Base-by-base conservation (phyloP, 2,888 invertebrate genomes). In the Heterodera filipjevi region DNA sequence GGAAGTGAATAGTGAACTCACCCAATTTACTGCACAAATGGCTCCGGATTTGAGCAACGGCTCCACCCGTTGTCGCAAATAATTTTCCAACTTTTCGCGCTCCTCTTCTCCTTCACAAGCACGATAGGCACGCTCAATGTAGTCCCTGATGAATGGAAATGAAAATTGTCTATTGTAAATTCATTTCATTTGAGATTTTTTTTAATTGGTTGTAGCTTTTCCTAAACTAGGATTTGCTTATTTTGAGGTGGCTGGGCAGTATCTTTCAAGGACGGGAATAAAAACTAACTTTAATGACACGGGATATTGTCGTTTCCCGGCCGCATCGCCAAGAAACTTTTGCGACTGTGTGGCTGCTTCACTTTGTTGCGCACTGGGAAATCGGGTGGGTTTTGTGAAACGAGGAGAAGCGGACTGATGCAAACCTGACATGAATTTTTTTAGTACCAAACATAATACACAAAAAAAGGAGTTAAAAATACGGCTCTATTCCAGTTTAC, bases 41-140 rank as follows among this genome's bases (percentile, higher is more conserved):
- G 94, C 94, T 82, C 95, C 95, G 86, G 94, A 93, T 89, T 94
- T 94, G 71, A 95, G 94, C 27, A 96, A 94, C 79, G 94, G 93
- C 76, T 95, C 95, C 82, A 98, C 94, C 91, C 96, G 94, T 64
- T 95, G 95, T 90, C 96, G 96, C 79, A 99, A 92, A 87, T 95
- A 94, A 83, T 95, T 94, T 90, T 96, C 95, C 80, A 97, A 95
- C 90, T 95, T 94, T 91, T 96, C 95, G 90, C 95, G 94, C 90
- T 97, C 96, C 85, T 94, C 93, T 16, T 66, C 76, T 0, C 49
- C 59, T 35, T 83, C 81, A 19, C 73, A 49, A 32, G 81, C 79
- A 12, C 44, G 78, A n/a, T 82, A 75, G 5, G 81, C 59, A 44
- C 81, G 78, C 16, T 81, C 81, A 72, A 82, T 76, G 75, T 81